Conservation (phyloP, 1,140 invertebrate genomes). For the Drosophila cardini region DNA sequence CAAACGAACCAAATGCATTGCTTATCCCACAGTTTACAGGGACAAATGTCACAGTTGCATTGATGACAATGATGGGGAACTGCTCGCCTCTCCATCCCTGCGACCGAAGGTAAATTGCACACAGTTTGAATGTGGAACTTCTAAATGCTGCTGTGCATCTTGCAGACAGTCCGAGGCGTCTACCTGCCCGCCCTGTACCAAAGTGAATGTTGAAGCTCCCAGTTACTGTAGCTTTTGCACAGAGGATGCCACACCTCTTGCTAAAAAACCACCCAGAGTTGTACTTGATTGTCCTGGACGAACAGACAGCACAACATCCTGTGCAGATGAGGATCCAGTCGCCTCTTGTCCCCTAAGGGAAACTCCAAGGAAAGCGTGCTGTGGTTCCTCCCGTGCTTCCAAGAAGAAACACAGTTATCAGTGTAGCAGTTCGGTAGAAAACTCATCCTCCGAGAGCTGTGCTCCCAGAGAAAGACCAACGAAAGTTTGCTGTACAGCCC, state of each 20-base stretch:
- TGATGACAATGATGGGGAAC: neutral
- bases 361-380: neutral
- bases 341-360: neutral
- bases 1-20: conserved; percentile 2
- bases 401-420: too few species aligned
- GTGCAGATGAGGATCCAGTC: too few species aligned
- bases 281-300: neutral
- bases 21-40: conserved; percentile 29
- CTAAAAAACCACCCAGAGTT: neutral
- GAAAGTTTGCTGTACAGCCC: too few species aligned
- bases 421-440: too few species aligned
- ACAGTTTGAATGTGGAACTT: neutral
- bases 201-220: conserved; percentile 1
- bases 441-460: too few species aligned
- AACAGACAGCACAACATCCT: too few species aligned
- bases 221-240: neutral
- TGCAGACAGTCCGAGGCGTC: neutral
- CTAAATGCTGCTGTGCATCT: conserved; percentile 22
- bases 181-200: neutral
- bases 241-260: neutral
- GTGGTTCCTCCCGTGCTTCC: neutral
- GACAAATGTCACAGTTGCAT: neutral
- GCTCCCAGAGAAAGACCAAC: too few species aligned
- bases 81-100: neutral
- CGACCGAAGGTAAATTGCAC: conserved; percentile 39